Evolutionary conservation across 2,888 invertebrate species (phyloP), one percentile per base, ranked within the genome.

Genomic region (Nomada goodeniana): DNA sequence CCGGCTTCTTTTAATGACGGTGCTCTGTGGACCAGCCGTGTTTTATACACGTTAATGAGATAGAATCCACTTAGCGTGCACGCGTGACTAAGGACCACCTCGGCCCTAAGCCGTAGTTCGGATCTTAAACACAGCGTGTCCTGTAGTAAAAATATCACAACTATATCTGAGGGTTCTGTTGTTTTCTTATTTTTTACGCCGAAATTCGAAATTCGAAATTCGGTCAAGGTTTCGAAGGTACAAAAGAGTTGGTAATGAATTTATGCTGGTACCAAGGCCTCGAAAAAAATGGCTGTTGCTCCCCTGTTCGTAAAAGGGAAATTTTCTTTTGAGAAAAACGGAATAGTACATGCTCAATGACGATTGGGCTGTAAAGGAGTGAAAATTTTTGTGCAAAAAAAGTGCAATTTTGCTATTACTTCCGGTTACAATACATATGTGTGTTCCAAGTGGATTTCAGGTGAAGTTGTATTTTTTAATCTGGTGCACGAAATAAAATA

Each of bases 1-100:
- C 44, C 23, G 52, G 23, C n/a, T 74, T 63, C 74, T 85, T 68
- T 60, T 75, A 75, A 76, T 57, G 75, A 70, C n/a, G 76, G 71
- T 61, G 57, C 44, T 68, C 68, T 76, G 76, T 80, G 79, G 73
- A 70, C 61, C 59, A 65, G 71, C 72, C 71, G 80, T 76, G 76
- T 83, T 61, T 80, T 87, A 85, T 82, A 65, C 84, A 63, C 85
- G 76, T 74, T 92, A 91, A 92, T 92, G 89, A 92, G 92, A 90
- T 91, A 89, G 91, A 91, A 91, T 88, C 88, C 89, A 92, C 91
- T 92, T 91, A 91, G 88, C 87, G 73, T 80, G 83, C 87, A 91
- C 89, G 89, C 91, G 91, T 92, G 91, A 90, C 89, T 87, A 91
- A 92, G 91, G 85, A 87, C 85, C 79, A 82, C 79, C 85, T 85